phyloP scores from a whole-genome alignment of 2,888 invertebrate species.

The Ophion obscuratus region DNA sequence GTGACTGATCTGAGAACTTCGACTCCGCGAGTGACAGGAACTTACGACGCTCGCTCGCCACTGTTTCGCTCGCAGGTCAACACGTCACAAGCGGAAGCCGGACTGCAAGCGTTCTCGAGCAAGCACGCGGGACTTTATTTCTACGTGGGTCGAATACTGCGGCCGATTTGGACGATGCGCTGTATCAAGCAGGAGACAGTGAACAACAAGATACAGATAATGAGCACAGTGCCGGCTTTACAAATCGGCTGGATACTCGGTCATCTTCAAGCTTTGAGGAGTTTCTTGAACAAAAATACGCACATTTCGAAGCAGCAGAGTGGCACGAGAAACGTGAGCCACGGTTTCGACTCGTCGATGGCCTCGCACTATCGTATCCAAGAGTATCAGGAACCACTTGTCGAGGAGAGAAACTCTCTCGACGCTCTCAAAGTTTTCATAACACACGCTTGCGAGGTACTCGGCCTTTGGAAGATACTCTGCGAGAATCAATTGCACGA shows the following conservation, averaged over 20 bases:
- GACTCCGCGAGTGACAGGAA: slow-evolving; percentile 75
- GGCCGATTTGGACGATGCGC: slow-evolving; percentile 94
- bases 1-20: slow-evolving; percentile 79
- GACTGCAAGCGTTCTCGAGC: slow-evolving; percentile 87
- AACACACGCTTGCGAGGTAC: slow-evolving; percentile 93
- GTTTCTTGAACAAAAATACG: slow-evolving; percentile 90
- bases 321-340: slow-evolving; percentile 73
- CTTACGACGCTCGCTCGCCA: slow-evolving; percentile 72
- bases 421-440: slow-evolving; percentile 91
- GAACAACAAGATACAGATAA: slow-evolving; percentile 78
- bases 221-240: slow-evolving; percentile 77
- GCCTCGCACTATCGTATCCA: slow-evolving; percentile 70
- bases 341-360: slow-evolving; percentile 79
- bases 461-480: slow-evolving; percentile 96
- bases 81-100: slow-evolving; percentile 72
- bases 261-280: slow-evolving; percentile 90
- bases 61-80: slow-evolving; percentile 71
- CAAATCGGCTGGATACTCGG: slow-evolving; percentile 87
- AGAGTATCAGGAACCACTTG: slow-evolving; percentile 79
- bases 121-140: slow-evolving; percentile 98
- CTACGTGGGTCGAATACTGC: slow-evolving; percentile 94
- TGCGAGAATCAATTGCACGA: slow-evolving; percentile 96
- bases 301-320: slow-evolving; percentile 83
- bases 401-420: slow-evolving; percentile 91
- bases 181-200: slow-evolving; percentile 87